Conservation (phyloP, 2,888 invertebrate species). For the Leucophora obtusa region DNA sequence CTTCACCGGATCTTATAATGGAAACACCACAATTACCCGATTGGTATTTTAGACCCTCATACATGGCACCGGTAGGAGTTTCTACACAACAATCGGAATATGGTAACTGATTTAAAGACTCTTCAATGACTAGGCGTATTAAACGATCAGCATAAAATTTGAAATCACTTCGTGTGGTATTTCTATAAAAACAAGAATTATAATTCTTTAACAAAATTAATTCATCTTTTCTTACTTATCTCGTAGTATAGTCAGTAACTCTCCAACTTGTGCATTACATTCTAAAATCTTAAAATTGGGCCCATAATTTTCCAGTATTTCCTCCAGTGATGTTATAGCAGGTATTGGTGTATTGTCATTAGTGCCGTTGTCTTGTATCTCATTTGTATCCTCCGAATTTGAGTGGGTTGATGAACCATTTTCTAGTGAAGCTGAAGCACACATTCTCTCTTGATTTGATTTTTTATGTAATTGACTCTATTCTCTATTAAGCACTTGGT, state of each 20-base stretch:
- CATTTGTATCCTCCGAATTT: conserved; percentile 47
- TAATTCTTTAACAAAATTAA: neutral
- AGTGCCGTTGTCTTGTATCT: conserved; percentile 14
- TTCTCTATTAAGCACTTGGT: conserved; percentile 33
- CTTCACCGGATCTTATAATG: conserved; percentile 95
- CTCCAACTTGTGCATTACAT: conserved; percentile 79
- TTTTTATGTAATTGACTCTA: neutral
- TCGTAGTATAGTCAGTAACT: conserved; percentile 90
- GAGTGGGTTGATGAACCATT: conserved; percentile 52
- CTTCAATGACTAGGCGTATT: conserved; percentile 98
- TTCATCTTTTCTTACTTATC: conserved; percentile 84
- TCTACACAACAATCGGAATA: conserved; percentile 93
- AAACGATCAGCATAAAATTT: conserved; percentile 99
- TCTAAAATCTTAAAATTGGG: conserved; percentile 76
- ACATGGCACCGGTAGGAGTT: conserved; percentile 92
- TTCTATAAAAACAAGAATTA: conserved; percentile 81
- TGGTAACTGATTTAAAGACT: conserved; percentile 95
- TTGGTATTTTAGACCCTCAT: conserved; percentile 95
- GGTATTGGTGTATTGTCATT: conserved; percentile 50
- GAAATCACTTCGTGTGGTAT: conserved; percentile 95
- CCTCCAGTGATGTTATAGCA: conserved; percentile 62
- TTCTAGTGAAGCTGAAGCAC: conserved; percentile 57
- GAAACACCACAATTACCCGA: conserved; percentile 99
- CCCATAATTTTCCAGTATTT: conserved; percentile 74
- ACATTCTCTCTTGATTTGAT: conserved; percentile 17